These are phyloP conservation scores for Setipinna tenuifilis DNA, from an alignment of 2,797 vertebrate genomes.

Conservation along the genomic window DNA sequence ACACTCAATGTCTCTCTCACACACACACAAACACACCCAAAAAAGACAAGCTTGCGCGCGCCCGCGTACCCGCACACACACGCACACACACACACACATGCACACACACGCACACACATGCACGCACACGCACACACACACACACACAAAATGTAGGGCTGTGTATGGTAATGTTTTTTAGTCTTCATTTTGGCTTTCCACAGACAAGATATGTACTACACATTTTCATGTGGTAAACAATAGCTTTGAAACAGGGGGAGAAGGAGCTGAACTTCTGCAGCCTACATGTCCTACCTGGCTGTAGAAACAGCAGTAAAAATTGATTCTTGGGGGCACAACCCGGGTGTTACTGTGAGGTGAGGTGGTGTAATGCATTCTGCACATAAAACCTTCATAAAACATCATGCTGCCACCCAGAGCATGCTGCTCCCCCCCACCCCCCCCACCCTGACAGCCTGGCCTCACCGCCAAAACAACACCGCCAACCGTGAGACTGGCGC, in stretches of 20 bases:
- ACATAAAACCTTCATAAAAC: no score
- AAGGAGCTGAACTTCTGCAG: neutral
- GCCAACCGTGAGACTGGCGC: neutral
- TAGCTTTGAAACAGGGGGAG: neutral
- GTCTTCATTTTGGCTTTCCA: no score
- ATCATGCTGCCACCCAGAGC: neutral
- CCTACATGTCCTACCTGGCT: neutral
- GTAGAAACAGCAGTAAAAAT: neutral
- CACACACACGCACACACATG: no score
- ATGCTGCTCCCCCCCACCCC: neutral
- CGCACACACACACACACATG: no score
- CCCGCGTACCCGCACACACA: no score
- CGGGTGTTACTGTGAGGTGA: neutral
- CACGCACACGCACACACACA: no score
- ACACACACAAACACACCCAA: neutral
- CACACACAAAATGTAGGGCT: no score
- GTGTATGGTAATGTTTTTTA: no score
- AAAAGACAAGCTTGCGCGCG: no score
- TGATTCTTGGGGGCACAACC: neutral
- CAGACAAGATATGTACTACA: no score
- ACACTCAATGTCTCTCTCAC: neutral
- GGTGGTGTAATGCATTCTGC: no score
- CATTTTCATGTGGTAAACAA: no score
- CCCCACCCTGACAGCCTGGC: neutral
- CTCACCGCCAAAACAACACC: neutral